phyloP scores from a whole-genome alignment of 2,888 invertebrate genomes.

The Willowsia nigromaculata region DNA sequence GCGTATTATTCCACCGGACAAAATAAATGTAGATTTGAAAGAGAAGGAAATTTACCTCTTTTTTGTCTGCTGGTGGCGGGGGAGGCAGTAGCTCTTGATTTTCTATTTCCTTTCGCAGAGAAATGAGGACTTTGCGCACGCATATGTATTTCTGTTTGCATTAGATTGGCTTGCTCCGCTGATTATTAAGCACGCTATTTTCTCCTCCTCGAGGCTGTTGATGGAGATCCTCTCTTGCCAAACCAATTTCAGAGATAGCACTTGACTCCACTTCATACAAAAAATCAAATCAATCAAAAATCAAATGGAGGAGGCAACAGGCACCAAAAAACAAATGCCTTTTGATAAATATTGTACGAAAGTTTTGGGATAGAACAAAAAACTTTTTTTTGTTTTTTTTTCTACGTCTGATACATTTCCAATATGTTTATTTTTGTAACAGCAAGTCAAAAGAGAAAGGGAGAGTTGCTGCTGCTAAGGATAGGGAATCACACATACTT shows the following conservation, averaged over 20 bases:
- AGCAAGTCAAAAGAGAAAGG: background rate
- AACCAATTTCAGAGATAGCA: background rate
- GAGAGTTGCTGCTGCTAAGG: background rate
- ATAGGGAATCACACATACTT: background rate
- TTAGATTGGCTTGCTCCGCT: background rate
- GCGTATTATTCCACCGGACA: slow-evolving; percentile 2
- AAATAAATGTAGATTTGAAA: background rate
- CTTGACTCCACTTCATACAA: background rate
- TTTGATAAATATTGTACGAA: background rate
- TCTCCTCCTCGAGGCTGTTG: background rate
- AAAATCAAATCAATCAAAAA: background rate
- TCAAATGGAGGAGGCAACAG: slow-evolving; percentile 1
- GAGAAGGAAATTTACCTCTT: background rate
- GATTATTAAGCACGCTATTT: background rate
- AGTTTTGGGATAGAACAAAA: background rate
- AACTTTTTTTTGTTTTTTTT: background rate
- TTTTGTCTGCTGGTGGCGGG: background rate
- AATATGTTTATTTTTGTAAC: slow-evolving; percentile 8
- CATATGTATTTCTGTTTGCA: background rate
- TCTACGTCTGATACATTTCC: background rate
- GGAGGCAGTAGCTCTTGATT: background rate
- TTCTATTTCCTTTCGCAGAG: slow-evolving; percentile 1
- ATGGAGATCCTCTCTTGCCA: background rate
- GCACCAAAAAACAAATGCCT: background rate
- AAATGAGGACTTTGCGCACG: background rate